Conservation (phyloP, 2,797 vertebrate species). For the Anableps anableps region DNA sequence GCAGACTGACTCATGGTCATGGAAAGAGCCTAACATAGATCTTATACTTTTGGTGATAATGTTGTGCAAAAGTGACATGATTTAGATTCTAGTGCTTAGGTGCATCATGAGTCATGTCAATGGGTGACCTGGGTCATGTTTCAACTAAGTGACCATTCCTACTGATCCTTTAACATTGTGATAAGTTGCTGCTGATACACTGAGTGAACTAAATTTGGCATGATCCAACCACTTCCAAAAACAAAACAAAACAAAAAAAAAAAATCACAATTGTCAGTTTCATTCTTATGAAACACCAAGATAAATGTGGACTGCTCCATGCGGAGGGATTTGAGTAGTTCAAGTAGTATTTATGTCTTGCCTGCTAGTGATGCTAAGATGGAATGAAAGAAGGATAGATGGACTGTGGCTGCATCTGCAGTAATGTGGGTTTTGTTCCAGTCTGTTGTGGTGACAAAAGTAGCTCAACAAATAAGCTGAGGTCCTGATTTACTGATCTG, state of each 20-base stretch:
- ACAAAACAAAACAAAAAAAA: too few species aligned
- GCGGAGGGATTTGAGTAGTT: not conserved
- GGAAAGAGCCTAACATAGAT: not conserved
- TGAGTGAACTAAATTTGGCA: not conserved
- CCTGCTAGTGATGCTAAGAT: not conserved
- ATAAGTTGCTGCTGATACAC: too few species aligned
- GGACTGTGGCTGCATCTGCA: not conserved
- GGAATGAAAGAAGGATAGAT: not conserved
- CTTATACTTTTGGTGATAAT: not conserved
- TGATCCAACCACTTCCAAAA: not conserved
- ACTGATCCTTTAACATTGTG: too few species aligned
- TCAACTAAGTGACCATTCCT: too few species aligned
- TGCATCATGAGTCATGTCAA: too few species aligned
- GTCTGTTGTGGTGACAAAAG: not conserved
- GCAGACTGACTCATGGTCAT: not conserved
- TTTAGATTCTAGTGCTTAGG: too few species aligned
- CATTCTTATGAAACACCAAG: not conserved
- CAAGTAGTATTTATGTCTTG: not conserved
- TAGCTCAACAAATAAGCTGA: not conserved
- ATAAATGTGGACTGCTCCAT: not conserved
- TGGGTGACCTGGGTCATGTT: too few species aligned
- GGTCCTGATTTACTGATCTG: not conserved
- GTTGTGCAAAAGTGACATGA: not conserved
- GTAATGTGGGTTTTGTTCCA: not conserved
- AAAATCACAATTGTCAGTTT: too few species aligned